phyloP scores from a whole-genome alignment of 2,797 vertebrate genomes.

The Cephalopachus bancanus region DNA sequence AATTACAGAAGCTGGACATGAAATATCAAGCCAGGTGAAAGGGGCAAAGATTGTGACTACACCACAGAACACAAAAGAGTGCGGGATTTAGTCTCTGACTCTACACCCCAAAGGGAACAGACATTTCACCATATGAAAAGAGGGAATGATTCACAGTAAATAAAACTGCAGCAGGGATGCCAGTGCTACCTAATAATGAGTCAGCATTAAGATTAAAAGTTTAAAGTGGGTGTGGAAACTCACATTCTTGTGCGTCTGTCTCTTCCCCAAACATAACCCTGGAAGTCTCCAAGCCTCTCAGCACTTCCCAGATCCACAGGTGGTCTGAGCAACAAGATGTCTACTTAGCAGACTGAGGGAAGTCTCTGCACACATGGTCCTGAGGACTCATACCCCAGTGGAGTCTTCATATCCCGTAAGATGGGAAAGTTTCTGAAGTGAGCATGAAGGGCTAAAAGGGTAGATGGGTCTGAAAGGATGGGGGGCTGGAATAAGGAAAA shows the following conservation, averaged over 20 bases:
- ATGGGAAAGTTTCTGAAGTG: background rate
- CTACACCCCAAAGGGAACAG: background rate
- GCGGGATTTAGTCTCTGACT: background rate
- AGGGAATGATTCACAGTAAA: background rate
- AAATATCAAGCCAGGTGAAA: constrained; percentile 11
- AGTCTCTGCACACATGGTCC: background rate
- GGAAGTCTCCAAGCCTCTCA: background rate
- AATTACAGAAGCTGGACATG: constrained; percentile 49
- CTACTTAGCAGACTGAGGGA: background rate
- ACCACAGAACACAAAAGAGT: background rate
- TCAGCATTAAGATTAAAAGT: background rate
- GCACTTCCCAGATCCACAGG: background rate
- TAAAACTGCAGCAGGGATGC: background rate
- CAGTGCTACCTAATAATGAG: background rate
- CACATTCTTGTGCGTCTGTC: background rate
- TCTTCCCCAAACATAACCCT: background rate
- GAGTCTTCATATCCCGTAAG: background rate
- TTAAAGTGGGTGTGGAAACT: background rate
- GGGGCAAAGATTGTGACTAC: background rate
- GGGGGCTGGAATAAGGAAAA: background rate
- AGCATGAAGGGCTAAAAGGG: background rate
- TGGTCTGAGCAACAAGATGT: background rate
- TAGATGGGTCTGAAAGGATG: background rate
- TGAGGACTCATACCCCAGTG: no score
- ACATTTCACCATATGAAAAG: background rate